Conservation (phyloP, 1,140 invertebrate species). For the honey bee (Apis mellifera) region Amel_HAv3.1 CM009931.2:4402501-4403000, state of each 20-base stretch:
- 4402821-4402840: slow-evolving; percentile 99
- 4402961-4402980: slow-evolving; percentile 97
- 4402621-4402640: slow-evolving; percentile 31
- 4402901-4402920: slow-evolving; percentile 20
- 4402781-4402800: slow-evolving; percentile 95
- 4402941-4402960: slow-evolving; percentile 95
- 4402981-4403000: slow-evolving; percentile 93
- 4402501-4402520: background rate
- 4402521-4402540: background rate
- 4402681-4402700: slow-evolving; percentile 98
- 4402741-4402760: slow-evolving; percentile 96
- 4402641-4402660: slow-evolving; percentile 90
- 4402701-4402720: slow-evolving; percentile 99
- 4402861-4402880: slow-evolving; percentile 31
- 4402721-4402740: slow-evolving; percentile 98
- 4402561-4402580: background rate
- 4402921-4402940: slow-evolving; percentile 81
- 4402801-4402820: slow-evolving; percentile 99
- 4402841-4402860: slow-evolving; percentile 91
- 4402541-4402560: background rate
- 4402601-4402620: background rate
- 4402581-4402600: background rate
- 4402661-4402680: slow-evolving; percentile 99
- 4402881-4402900: slow-evolving; percentile 28
- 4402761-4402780: slow-evolving; percentile 97